Evolutionary conservation across 2,797 vertebrate species (phyloP).

Genomic region (Typhlichthys subterraneus): DNA sequence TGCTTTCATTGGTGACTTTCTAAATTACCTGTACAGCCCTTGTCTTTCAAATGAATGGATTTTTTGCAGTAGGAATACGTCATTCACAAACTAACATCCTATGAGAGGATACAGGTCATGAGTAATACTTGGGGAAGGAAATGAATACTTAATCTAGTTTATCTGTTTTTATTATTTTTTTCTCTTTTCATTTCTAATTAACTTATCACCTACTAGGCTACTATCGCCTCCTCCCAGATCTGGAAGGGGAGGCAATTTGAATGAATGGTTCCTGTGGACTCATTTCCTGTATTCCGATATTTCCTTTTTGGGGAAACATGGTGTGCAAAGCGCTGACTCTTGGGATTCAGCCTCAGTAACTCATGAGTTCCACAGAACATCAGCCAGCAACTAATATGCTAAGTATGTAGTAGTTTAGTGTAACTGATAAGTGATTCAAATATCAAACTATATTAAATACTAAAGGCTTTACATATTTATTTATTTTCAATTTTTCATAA

Average conservation of each 20-base stretch:
- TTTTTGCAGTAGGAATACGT: constrained; percentile 30
- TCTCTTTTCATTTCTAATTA: constrained; percentile 53
- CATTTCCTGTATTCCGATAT: constrained; percentile 80
- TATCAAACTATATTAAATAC: too few species aligned
- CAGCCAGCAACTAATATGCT: too few species aligned
- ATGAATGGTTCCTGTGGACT: constrained; percentile 75
- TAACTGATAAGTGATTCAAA: too few species aligned
- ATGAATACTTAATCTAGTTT: constrained; percentile 59
- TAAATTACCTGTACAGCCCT: too few species aligned
- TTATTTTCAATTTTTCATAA: too few species aligned
- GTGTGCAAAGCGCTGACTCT: constrained; percentile 32
- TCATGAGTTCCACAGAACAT: constrained; percentile 16
- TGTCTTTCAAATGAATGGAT: too few species aligned
- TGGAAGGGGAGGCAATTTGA: constrained; percentile 77
- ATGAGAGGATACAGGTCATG: constrained; percentile 31
- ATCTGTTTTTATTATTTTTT: constrained; percentile 42
- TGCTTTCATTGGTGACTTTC: too few species aligned
- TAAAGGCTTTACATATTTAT: too few species aligned
- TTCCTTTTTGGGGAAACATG: constrained; percentile 60
- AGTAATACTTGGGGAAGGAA: constrained; percentile 58
- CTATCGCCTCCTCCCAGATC: constrained; percentile 69
- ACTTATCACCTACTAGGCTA: constrained; percentile 63
- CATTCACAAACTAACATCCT: constrained; percentile 47
- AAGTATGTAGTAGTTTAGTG: too few species aligned
- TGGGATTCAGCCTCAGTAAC: constrained; percentile 40